Evolutionary conservation across 2,113 vertebrate species (phyloP).

Genomic region (Donacobius atricapilla): DNA sequence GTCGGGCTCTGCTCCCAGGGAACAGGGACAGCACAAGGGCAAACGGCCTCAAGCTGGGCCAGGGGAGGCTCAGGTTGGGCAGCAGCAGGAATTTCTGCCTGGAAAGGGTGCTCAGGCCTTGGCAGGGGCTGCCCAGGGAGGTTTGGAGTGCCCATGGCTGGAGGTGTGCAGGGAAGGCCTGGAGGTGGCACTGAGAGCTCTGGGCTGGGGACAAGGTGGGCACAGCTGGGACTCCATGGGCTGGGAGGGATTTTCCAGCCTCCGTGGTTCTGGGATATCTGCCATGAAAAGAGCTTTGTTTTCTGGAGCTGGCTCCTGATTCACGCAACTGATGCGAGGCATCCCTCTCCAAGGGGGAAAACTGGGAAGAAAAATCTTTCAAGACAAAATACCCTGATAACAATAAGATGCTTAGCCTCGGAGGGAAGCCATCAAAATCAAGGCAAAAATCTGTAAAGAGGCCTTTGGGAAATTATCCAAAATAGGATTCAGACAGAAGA

Average conservation of each 20-base stretch:
- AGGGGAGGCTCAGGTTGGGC: no score
- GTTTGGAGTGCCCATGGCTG: not conserved
- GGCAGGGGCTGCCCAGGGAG: not conserved
- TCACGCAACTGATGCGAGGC: not conserved
- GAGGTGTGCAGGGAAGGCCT: not conserved
- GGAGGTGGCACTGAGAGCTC: not conserved
- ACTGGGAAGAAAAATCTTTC: not conserved
- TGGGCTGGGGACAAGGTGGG: not conserved
- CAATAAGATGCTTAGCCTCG: not conserved
- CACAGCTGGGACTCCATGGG: not conserved
- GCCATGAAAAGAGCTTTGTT: not conserved
- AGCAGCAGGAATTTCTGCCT: not conserved
- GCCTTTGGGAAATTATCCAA: not conserved
- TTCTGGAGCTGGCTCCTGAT: not conserved
- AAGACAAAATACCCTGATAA: not conserved
- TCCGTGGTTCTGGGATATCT: accelerated
- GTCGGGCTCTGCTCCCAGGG: not conserved
- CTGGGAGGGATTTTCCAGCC: not conserved
- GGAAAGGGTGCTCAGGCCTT: not conserved
- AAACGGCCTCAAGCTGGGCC: not conserved
- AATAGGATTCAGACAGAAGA: not conserved
- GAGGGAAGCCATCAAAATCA: not conserved
- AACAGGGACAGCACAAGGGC: not conserved
- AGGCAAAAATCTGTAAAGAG: not conserved
- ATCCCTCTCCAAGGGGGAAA: not conserved